Conservation (phyloP, 92 coral and sea anemone genomes). For the Phymanthus crucifer region DNA sequence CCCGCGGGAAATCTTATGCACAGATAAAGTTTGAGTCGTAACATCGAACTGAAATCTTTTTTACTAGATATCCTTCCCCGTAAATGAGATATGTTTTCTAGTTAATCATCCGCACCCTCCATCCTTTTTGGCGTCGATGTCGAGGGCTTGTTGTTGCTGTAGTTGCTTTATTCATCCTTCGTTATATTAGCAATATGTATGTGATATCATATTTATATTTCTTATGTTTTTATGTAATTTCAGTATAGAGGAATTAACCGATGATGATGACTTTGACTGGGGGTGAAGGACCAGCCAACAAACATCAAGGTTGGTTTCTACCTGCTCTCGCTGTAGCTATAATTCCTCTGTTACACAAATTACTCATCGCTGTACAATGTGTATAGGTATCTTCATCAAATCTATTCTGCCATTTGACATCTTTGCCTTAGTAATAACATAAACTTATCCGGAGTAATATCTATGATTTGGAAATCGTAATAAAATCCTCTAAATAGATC, state of each 20-base stretch:
- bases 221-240: not conserved
- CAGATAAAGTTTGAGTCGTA: not conserved
- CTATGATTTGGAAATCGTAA: not conserved
- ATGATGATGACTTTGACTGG: slow-evolving; percentile 62
- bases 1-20: not conserved
- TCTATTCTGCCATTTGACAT: not conserved
- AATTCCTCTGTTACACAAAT: not conserved
- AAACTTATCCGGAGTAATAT: not conserved
- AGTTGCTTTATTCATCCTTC: too few relatives aligned
- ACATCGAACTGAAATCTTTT: not conserved
- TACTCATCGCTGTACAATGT: not conserved
- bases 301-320: not conserved
- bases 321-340: not conserved
- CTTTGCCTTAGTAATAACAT: not conserved
- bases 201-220: not conserved
- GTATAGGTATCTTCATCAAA: not conserved
- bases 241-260: slow-evolving; percentile 57
- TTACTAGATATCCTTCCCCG: too few relatives aligned
- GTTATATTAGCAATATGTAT: too few relatives aligned
- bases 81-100: too few relatives aligned
- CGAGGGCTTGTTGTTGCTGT: too few relatives aligned
- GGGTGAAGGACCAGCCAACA: slow-evolving; percentile 17
- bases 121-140: too few relatives aligned
- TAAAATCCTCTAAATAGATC: not conserved
- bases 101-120: too few relatives aligned